Conservation (phyloP, 2,797 vertebrate species). For the Cyprinodon diabolis region DNA sequence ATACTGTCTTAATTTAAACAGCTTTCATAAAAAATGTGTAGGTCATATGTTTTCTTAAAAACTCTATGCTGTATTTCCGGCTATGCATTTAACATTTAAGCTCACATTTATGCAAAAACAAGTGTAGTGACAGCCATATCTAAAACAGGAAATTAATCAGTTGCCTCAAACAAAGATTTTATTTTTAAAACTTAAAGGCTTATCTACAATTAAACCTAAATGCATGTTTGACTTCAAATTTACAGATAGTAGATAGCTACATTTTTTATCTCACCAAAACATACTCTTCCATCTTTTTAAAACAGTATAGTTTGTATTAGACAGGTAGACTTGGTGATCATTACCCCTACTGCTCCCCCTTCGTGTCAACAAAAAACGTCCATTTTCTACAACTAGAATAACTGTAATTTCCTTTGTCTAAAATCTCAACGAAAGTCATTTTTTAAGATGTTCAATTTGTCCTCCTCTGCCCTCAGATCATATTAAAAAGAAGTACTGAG, state of each 20-base stretch:
- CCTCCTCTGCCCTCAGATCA: too few species aligned
- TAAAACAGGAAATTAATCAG: not conserved
- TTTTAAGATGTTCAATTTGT: too few species aligned
- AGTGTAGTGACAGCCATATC: not conserved
- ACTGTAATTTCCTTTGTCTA: too few species aligned
- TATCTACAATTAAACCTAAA: not conserved
- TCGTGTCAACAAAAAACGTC: too few species aligned
- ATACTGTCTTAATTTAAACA: not conserved
- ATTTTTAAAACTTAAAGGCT: not conserved
- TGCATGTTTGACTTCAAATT: not conserved
- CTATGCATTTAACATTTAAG: not conserved
- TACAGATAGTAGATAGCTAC: not conserved
- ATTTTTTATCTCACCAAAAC: not conserved
- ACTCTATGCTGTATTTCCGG: not conserved
- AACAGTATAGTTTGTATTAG: too few species aligned
- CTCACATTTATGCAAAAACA: not conserved
- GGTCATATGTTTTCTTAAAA: not conserved
- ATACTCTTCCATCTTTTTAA: not conserved
- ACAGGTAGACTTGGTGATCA: too few species aligned
- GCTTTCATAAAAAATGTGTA: not conserved
- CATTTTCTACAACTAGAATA: too few species aligned
- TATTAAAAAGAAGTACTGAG: too few species aligned
- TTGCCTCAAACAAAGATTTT: not conserved
- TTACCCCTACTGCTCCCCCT: too few species aligned
- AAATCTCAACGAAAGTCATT: too few species aligned